Conservation (phyloP, 2,888 invertebrate genomes). For the Lumbricus terrestris region DNA sequence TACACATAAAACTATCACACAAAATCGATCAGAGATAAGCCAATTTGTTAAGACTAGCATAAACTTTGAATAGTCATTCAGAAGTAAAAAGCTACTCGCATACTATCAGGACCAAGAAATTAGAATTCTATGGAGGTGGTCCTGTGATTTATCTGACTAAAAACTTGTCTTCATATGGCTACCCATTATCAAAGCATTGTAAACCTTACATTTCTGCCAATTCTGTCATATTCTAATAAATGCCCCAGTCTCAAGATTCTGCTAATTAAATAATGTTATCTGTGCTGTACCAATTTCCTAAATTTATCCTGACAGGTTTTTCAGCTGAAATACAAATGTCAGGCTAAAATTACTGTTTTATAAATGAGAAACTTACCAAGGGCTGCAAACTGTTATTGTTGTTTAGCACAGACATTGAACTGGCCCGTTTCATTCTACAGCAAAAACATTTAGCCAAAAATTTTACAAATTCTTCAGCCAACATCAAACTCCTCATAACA, state of each 20-base stretch:
- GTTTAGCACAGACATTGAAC: conserved; percentile 33
- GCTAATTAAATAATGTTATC: background rate
- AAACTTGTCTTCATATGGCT: background rate
- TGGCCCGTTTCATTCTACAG: conserved; percentile 32
- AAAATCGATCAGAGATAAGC: background rate
- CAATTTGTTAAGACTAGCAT: background rate
- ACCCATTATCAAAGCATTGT: background rate
- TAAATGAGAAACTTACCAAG: background rate
- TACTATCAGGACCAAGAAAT: background rate
- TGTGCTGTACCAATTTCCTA: background rate
- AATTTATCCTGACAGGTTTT: background rate
- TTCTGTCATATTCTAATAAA: background rate
- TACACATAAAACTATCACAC: background rate
- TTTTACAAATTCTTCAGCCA: background rate
- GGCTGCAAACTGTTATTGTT: background rate
- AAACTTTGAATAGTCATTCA: background rate
- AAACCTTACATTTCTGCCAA: background rate
- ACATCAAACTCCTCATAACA: background rate
- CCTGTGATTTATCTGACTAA: background rate
- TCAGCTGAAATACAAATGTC: background rate
- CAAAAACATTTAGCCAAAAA: background rate
- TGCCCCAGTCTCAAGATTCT: background rate
- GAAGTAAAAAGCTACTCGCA: background rate
- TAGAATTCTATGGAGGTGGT: background rate
- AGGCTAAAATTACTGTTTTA: background rate